Conservation (phyloP, 1,140 invertebrate genomes). For the Drosophila nannoptera region DNA sequence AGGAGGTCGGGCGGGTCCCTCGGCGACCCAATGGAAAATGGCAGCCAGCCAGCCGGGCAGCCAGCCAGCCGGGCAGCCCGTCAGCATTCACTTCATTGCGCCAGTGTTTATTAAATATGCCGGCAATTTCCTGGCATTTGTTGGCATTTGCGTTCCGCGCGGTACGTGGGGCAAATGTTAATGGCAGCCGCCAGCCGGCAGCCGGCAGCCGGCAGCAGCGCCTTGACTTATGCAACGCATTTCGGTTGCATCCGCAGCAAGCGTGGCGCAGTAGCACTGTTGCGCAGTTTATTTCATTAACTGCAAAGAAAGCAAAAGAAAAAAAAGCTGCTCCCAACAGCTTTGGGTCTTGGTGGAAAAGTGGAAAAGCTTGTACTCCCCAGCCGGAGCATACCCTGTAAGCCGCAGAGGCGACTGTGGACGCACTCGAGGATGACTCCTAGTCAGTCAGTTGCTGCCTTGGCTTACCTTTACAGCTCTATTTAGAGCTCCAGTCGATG, state of each 20-base stretch:
- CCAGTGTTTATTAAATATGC: constrained; percentile 74
- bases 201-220: constrained; percentile 5
- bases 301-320: constrained; percentile 46
- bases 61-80: constrained; percentile 11
- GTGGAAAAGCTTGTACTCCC: constrained; percentile 64
- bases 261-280: constrained; percentile 14
- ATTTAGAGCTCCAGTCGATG: constrained; percentile 49
- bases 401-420: not conserved
- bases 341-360: constrained; percentile 43
- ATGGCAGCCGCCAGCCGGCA: constrained; percentile 37
- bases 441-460: not conserved
- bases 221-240: constrained; percentile 43
- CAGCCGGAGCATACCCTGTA: constrained; percentile 14
- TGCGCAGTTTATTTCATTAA: constrained; percentile 67
- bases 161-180: constrained; percentile 63
- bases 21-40: constrained; percentile 14
- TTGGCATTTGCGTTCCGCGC: constrained; percentile 41
- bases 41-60: constrained; percentile 11
- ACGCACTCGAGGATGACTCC: not conserved
- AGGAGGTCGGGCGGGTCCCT: not conserved
- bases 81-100: constrained; percentile 59
- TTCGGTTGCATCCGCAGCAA: constrained; percentile 48
- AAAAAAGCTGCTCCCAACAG: constrained; percentile 4
- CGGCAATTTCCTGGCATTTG: constrained; percentile 44
- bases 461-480: constrained; percentile 51